Conservation (phyloP, 2,113 vertebrate species). For the Psophia crepitans region DNA sequence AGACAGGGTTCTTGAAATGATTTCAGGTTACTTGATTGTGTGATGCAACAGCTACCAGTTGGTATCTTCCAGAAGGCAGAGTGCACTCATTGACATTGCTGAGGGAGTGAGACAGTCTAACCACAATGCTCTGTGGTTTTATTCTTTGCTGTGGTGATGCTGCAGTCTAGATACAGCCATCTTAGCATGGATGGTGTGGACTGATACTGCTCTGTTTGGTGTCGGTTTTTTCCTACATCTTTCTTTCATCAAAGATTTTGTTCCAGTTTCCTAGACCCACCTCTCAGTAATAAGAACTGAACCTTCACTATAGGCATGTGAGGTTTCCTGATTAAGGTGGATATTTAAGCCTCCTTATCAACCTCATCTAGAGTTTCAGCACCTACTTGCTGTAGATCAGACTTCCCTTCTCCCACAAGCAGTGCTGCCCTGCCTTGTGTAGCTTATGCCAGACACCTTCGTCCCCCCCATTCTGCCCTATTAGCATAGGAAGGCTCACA, state of each 20-base stretch:
- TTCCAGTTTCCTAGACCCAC: not conserved
- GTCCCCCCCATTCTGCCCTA: not conserved
- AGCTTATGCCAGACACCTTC: not conserved
- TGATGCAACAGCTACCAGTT: not conserved
- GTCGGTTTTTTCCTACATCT: not conserved
- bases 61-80: not conserved
- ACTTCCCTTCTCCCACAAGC: not conserved
- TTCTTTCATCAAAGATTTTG: not conserved
- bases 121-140: not conserved
- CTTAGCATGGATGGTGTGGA: not conserved
- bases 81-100: not conserved
- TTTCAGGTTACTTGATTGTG: not conserved
- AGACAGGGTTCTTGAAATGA: not conserved
- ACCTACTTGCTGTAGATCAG: not conserved
- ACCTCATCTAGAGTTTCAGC: not conserved
- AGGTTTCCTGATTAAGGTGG: not conserved
- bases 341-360: not conserved
- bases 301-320: not conserved
- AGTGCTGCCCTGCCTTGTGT: not conserved
- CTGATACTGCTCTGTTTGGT: not conserved
- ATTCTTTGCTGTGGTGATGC: not conserved
- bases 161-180: not conserved
- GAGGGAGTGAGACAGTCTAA: not conserved
- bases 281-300: not conserved
- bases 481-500: not conserved